Percentiles rank a stretch among this genome's conserved stretches.
Evolutionary conservation across 2,888 invertebrate genomes (phyloP).

Genomic region (Megalurothrips usitatus): DNA sequence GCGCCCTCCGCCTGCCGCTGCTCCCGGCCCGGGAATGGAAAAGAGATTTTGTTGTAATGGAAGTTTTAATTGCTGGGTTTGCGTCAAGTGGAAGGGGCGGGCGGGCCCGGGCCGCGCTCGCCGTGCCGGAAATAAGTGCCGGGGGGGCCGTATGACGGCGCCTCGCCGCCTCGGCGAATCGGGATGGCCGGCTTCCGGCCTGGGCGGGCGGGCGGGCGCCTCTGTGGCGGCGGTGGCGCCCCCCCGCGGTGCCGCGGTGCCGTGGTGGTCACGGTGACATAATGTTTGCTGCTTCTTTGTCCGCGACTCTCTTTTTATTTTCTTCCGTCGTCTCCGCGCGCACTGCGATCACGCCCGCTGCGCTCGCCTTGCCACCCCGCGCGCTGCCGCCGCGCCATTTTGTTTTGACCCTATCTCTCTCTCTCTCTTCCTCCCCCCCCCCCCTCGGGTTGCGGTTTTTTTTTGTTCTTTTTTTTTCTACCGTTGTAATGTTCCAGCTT

Average conservation of each 20-base stretch:
- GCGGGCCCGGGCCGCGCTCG: neutral
- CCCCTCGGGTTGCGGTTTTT: neutral
- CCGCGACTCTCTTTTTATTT: no score
- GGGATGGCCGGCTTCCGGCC: no score
- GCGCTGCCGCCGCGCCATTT: neutral
- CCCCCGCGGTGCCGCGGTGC: no score
- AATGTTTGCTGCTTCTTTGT: no score
- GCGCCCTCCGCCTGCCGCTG: neutral
- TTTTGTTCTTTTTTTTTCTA: no score
- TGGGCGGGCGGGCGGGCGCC: no score
- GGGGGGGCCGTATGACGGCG: neutral
- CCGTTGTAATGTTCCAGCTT: no score
- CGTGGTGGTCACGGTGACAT: no score
- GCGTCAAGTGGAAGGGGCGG: neutral
- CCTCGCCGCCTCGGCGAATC: neutral
- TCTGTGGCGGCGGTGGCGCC: no score
- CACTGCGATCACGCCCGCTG: neutral
- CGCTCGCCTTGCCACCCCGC: neutral
- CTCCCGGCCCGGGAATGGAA: neutral
- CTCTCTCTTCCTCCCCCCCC: neutral
- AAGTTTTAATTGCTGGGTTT: constrained; percentile 25
- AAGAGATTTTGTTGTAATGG: constrained; percentile 20
- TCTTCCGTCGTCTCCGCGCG: neutral
- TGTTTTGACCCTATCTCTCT: no score
- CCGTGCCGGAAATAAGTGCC: constrained; percentile 7